These are phyloP conservation scores for Baryphthengus martii DNA, from an alignment of 2,113 vertebrate species.

Conservation along the genomic window DNA sequence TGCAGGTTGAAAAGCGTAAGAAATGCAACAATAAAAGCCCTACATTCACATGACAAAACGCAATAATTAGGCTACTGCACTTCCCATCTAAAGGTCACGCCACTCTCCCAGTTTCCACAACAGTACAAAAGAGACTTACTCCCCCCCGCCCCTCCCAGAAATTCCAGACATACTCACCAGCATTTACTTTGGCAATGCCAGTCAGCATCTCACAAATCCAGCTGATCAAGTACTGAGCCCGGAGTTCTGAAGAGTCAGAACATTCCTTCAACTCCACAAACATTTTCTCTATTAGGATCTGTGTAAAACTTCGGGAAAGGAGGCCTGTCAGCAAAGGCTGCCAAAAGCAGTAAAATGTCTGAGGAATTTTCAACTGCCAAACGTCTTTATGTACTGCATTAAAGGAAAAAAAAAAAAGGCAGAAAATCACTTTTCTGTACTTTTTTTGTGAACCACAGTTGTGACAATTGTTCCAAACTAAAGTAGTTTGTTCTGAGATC, in stretches of 20 bases:
- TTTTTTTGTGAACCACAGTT: not conserved
- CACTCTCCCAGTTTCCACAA: not conserved
- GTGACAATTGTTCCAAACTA: not conserved
- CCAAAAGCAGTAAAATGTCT: slow-evolving; percentile 86
- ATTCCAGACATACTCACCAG: slow-evolving; percentile 64
- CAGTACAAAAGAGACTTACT: not conserved
- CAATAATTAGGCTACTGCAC: not conserved
- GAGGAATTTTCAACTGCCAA: slow-evolving; percentile 74
- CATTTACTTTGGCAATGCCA: slow-evolving; percentile 76
- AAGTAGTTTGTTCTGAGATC: not conserved
- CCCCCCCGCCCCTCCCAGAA: no score
- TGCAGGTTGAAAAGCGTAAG: not conserved
- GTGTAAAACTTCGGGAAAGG: slow-evolving; percentile 79
- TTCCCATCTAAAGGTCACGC: not conserved
- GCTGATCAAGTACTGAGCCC: slow-evolving; percentile 80
- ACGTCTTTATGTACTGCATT: slow-evolving; percentile 66
- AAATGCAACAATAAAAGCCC: not conserved
- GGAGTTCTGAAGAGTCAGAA: slow-evolving; percentile 56
- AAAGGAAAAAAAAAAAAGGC: not conserved
- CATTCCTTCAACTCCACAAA: slow-evolving; percentile 80
- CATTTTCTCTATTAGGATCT: slow-evolving; percentile 86
- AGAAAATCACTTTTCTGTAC: not conserved
- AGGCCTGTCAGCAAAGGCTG: slow-evolving; percentile 86
- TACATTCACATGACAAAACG: not conserved
- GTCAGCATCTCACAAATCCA: slow-evolving; percentile 88